Percentiles rank a stretch among this genome's conserved stretches.
These are phyloP conservation scores for Furnarius figulus DNA, from an alignment of 2,113 vertebrate genomes.

Conservation along the genomic window DNA sequence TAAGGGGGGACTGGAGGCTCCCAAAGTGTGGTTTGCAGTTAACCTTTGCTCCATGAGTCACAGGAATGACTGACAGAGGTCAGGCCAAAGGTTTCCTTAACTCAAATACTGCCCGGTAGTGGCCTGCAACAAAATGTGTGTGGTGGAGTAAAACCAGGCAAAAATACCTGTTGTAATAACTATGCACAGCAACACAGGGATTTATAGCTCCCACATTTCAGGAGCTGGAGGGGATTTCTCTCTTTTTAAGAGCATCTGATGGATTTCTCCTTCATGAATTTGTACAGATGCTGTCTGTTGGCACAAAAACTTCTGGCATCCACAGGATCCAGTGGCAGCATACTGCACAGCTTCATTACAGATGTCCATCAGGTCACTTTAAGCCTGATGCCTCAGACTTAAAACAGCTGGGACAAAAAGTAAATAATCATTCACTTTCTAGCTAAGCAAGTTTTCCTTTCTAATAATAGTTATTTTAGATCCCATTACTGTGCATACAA, in stretches of 20 bases:
- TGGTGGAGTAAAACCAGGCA: background rate
- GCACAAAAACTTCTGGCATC: background rate
- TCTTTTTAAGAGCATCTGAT: background rate
- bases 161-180: background rate
- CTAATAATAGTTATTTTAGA: conserved; percentile 30
- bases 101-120: background rate
- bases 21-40: background rate
- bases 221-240: background rate
- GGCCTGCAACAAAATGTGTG: background rate
- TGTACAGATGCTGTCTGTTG: background rate
- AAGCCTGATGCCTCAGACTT: background rate
- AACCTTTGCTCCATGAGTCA: conserved; percentile 22
- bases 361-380: background rate
- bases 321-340: background rate
- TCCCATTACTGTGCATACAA: background rate
- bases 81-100: conserved; percentile 33
- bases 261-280: background rate
- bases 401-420: background rate
- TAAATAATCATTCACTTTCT: background rate
- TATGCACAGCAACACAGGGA: accelerated
- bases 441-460: conserved; percentile 16
- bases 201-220: background rate
- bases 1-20: background rate
- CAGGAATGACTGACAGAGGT: conserved; percentile 48
- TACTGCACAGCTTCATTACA: background rate